Evolutionary conservation across 2,888 invertebrate genomes (phyloP).

Genomic region (Synanthedon andrenaeformis): DNA sequence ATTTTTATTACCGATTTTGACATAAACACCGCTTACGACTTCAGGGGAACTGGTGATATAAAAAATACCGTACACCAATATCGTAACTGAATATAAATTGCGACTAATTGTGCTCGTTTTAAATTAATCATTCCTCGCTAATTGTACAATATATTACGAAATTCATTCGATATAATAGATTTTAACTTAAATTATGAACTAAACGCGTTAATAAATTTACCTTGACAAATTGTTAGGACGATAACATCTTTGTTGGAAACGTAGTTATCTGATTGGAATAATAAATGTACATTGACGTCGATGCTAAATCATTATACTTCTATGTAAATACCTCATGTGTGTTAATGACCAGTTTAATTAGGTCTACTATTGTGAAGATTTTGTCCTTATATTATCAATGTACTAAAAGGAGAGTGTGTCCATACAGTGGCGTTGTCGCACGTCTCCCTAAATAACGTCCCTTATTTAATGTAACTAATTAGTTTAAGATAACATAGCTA

Average conservation of each 20-base stretch:
- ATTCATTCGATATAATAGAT: neutral
- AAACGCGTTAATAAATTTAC: neutral
- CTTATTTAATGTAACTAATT: neutral
- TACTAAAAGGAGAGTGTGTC: conserved; percentile 6
- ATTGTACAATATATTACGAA: neutral
- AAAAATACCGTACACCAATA: neutral
- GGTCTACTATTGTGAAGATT: conserved; percentile 27
- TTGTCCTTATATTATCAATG: conserved; percentile 37
- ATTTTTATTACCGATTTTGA: conserved; percentile 51
- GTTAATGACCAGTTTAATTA: conserved; percentile 21
- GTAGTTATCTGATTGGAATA: conserved; percentile 12
- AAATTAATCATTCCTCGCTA: neutral
- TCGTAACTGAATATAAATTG: neutral
- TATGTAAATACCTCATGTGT: conserved; percentile 24
- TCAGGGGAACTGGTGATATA: conserved; percentile 18
- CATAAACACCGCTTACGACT: conserved; percentile 41
- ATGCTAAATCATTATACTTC: conserved; percentile 27
- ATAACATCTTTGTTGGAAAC: neutral
- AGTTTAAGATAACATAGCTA: neutral
- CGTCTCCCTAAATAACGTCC: neutral
- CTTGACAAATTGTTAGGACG: neutral
- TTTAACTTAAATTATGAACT: neutral
- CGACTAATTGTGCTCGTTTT: neutral
- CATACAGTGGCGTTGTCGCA: neutral
- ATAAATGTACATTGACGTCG: conserved; percentile 18